Evolutionary conservation across 23 tunicate species (phyloP), one percentile per base, ranked within the genome.

Genomic region (Trididemnum nubilum): DNA sequence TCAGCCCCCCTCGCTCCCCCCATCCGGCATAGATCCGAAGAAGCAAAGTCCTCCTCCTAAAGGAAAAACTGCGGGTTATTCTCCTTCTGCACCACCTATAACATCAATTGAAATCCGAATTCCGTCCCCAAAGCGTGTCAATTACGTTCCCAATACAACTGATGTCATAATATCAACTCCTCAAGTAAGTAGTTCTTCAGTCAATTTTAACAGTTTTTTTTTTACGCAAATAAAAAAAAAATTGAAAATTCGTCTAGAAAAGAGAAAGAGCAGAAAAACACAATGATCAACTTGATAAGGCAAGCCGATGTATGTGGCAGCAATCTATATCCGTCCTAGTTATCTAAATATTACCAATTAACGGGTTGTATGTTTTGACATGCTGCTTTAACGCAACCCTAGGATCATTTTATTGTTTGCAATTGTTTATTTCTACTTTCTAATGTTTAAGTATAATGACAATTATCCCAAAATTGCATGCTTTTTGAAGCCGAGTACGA

Each of bases 151-250:
- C 25, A 82, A 75, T 59, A 33, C 73, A 0, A 71, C 87, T n/a
- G 93, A 88, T 36, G 87, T 88, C 1, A 74, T 88, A 51, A 76
- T 88, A 12, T 82, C 93, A 0, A 88, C 93, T 0, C 93, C 93
- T 2, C 37, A 59, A 28, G 71, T 36, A 58, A 80, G 83, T 22
- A 65, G 82, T 37, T 33, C 24, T 5, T 5, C 19, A n/a, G 15
- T 69, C 9, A 34, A 12, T 49, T 49, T 49, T 49, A 9, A 12
- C 57, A 49, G 12, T 49, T 49, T 49, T 49, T 49, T 49, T 49
- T 49, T 49, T 49, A 49, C 18, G 18, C 12, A 18, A 49, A 9
- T 49, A 49, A 49, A 18, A 49, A 12, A 18, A 49, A 49, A 49
- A 49, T 9, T 49, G 57, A 12, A 9, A 18, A 49, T 49, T 49